These are phyloP conservation scores for Teleogryllus occipitalis DNA, from an alignment of 1,140 invertebrate species.

Conservation along the genomic window DNA sequence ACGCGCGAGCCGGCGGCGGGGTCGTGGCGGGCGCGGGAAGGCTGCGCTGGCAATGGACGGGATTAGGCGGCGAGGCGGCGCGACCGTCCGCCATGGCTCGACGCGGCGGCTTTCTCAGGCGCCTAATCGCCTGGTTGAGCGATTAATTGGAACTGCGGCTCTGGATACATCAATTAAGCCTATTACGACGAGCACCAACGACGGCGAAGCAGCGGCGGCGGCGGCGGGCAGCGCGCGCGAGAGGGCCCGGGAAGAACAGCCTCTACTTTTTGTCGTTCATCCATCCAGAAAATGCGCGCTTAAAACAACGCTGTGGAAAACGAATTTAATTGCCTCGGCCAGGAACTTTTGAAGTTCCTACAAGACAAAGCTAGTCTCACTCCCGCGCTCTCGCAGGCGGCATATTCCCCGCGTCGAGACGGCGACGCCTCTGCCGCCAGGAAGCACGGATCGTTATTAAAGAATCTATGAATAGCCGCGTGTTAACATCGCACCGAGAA, in stretches of 20 bases:
- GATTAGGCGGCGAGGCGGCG: not conserved
- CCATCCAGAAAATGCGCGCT: not conserved
- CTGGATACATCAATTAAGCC: slow-evolving; percentile 4
- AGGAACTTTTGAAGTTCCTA: not conserved
- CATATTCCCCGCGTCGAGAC: not conserved
- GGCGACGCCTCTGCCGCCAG: not conserved
- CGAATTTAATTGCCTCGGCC: not conserved
- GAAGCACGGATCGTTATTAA: not conserved
- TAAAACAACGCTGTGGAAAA: slow-evolving; percentile 4
- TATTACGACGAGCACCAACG: not conserved
- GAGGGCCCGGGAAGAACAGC: not conserved
- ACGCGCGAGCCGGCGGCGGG: too few relatives aligned
- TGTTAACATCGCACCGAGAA: not conserved
- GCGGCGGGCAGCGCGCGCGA: too few relatives aligned
- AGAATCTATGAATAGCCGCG: not conserved
- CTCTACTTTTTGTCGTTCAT: not conserved
- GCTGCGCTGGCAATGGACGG: not conserved
- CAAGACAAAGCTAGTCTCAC: not conserved
- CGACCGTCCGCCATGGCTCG: not conserved
- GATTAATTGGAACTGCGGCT: not conserved
- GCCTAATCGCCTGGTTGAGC: not conserved
- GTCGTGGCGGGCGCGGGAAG: too few relatives aligned
- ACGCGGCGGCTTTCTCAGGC: not conserved
- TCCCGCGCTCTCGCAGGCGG: too few relatives aligned
- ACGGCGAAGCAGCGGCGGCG: not conserved